Evolutionary conservation across 1,140 invertebrate genomes (phyloP).

Genomic region (Cheumatopsyche charites): DNA sequence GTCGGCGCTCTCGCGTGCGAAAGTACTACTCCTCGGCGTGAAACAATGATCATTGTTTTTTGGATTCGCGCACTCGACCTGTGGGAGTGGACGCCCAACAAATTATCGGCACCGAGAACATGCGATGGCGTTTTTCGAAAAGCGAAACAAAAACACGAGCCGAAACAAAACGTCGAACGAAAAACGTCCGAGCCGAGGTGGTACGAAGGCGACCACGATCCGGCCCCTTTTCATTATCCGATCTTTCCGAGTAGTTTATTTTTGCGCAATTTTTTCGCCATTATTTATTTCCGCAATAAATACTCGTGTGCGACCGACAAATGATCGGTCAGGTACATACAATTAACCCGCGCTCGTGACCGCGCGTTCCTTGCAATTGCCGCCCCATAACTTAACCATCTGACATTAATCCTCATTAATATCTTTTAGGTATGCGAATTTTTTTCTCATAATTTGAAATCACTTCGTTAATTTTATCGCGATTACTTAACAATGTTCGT

Average conservation of each 20-base stretch:
- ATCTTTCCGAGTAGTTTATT: neutral
- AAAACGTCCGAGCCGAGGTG: neutral
- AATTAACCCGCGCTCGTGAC: conserved; percentile 4
- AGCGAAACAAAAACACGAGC: conserved; percentile 9
- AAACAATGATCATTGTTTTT: conserved; percentile 32
- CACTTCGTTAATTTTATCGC: neutral
- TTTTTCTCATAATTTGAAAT: no score
- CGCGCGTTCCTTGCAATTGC: neutral
- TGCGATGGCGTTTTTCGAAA: conserved; percentile 38
- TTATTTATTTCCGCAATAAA: neutral
- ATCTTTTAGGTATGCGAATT: no score
- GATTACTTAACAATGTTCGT: neutral
- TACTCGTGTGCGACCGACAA: neutral
- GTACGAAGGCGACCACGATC: no score
- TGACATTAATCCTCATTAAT: no score
- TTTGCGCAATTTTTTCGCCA: neutral
- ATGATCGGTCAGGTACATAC: conserved; percentile 1
- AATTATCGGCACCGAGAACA: conserved; percentile 42
- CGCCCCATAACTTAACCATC: neutral
- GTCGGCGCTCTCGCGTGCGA: conserved; percentile 19
- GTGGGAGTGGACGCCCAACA: conserved; percentile 35
- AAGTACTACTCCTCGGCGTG: conserved; percentile 19
- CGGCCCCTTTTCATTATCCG: neutral
- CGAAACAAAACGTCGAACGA: conserved; percentile 20
- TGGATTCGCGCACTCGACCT: conserved; percentile 1